Conservation (phyloP, 2,113 vertebrate genomes). For the Menidia beryllina region DNA sequence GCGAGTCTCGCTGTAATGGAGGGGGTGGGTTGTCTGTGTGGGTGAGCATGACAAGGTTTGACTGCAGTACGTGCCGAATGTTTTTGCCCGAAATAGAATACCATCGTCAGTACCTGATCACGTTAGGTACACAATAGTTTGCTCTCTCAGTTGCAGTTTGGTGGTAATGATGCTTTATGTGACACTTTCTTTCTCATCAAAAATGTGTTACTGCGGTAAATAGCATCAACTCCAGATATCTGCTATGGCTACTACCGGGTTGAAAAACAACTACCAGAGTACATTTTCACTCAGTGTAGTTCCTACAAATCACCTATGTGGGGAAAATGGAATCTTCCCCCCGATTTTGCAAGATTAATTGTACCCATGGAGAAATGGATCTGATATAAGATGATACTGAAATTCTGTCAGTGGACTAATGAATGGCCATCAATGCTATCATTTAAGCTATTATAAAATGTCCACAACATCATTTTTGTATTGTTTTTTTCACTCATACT, state of each 20-base stretch:
- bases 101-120: neutral
- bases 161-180: neutral
- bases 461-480: neutral
- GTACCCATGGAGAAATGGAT: neutral
- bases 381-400: neutral
- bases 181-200: neutral
- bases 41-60: neutral
- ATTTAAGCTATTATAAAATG: constrained; percentile 1
- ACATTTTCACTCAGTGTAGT: constrained; percentile 8
- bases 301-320: neutral
- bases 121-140: constrained; percentile 8
- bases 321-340: neutral
- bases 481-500: no score
- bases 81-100: neutral
- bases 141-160: neutral
- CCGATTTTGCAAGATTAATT: neutral
- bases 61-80: neutral
- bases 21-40: neutral
- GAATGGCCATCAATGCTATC: no score
- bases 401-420: no score
- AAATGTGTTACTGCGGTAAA: constrained; percentile 8
- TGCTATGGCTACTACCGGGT: neutral
- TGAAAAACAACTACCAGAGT: neutral
- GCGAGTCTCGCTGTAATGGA: neutral
- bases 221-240: constrained; percentile 3